Base-by-base conservation (phyloP, 2,797 vertebrate species). In the Takifugu ocellatus region DNA sequence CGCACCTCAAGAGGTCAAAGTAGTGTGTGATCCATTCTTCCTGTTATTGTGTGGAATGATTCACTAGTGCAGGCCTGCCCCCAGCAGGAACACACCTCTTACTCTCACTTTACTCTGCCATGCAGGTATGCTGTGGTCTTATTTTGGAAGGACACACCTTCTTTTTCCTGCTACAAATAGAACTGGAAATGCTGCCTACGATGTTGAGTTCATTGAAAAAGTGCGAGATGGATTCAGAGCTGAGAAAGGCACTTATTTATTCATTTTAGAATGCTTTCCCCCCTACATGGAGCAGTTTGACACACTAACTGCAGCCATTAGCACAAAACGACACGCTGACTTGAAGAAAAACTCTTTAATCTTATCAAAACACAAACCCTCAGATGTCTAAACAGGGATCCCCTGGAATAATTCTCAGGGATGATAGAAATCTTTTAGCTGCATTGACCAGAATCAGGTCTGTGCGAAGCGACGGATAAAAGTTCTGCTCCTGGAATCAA, bases 171-270 rank as follows among this genome's bases (percentile, higher is more conserved):
- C n/a, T 31, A 69, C 74, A 51, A 1, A 64, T 62, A 62, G 45
- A 86, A 82, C 77, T 66, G 58, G 77, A 83, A 78, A 60, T 51
- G 33, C 60, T 50, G 61, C 66, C 49, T 9, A 10, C 15, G 8
- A n/a, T 24, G 25, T 6, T 14, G 1, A 51, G 11, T 1, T 3
- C 3, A 31, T 9, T 6, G 12, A 48, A 3, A 48, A 25, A 51
- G 14, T 12, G 51, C 6, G 42, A 39, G 53, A 5, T 2, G 31
- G 6, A 56, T 5, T 4, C n/a, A 49, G 6, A 9, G 7, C 15
- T 17, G 26, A 3, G 49, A 58, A 42, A 43, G 0, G 0, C 21
- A 25, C 7, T 14, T 0, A 11, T 21, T 54, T 49, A 16, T 44
- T 9, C 4, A 29, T 39, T 29, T 29, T 5, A 29, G 7, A 29